A percentile compares a stretch with the other conserved stretches of the same genome.
Evolutionary conservation across 2,888 invertebrate species (phyloP).

Genomic region (Cerastis leucographa): DNA sequence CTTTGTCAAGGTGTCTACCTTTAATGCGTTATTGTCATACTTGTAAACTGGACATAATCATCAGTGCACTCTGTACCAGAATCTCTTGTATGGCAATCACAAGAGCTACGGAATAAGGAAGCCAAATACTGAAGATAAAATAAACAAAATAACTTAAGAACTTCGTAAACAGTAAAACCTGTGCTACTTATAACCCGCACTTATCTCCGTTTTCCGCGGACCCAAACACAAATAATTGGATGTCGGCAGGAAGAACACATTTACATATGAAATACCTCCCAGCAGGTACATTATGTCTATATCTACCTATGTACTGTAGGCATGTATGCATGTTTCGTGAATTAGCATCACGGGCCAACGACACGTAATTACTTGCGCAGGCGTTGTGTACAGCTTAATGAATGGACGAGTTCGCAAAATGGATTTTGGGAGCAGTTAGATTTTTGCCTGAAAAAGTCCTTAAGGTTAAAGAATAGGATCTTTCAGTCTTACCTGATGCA

Average conservation of each 20-base stretch:
- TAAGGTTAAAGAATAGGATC: too few species aligned
- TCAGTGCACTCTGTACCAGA: background rate
- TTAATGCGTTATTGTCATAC: background rate
- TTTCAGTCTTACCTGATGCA: background rate
- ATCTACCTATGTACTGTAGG: slow-evolving; percentile 36
- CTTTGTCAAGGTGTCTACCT: background rate
- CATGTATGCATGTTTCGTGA: slow-evolving; percentile 62
- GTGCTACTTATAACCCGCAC: slow-evolving; percentile 14
- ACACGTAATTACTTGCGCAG: slow-evolving; percentile 51
- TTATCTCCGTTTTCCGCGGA: slow-evolving; percentile 63
- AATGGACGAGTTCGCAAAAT: slow-evolving; percentile 18
- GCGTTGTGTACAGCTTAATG: slow-evolving; percentile 30
- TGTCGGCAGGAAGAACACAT: slow-evolving; percentile 64
- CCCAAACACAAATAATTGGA: slow-evolving; percentile 72
- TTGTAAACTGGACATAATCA: background rate
- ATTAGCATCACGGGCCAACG: slow-evolving; percentile 72
- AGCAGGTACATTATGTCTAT: slow-evolving; percentile 49
- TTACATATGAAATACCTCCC: slow-evolving; percentile 73
- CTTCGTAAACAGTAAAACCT: background rate
- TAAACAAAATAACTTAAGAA: background rate
- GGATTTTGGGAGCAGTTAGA: background rate
- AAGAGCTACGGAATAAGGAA: background rate
- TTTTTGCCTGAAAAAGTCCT: background rate
- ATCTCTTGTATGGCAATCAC: background rate
- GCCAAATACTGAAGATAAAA: background rate